Base-by-base conservation (phyloP, 2,888 invertebrate species). In the Cerceris rybyensis region DNA sequence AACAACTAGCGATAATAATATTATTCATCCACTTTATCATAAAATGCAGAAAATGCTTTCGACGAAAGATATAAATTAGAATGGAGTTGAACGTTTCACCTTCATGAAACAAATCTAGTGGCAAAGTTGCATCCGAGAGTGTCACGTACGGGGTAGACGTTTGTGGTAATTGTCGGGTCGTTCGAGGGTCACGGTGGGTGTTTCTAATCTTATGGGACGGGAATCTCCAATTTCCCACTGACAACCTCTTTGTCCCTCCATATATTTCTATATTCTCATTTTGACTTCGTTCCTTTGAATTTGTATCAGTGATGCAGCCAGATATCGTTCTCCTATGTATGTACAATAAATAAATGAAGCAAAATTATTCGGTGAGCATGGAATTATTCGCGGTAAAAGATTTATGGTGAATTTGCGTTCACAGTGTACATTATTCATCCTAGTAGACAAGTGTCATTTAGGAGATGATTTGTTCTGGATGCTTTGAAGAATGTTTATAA, bases 161-260 rank as follows among this genome's bases (percentile, higher is more conserved):
- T 69, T 70, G 68, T n/a, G 73, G 69, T 80, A 80, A 80, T 80
- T 80, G 78, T 70, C 69, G 58, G 70, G 58, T 74, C 49, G 66
- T 70, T 63, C 57, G 57, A 69, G 76, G 79, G 68, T 73, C 79
- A 60, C 52, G 55, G 49, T 7, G 66, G 57, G 4, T 50, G 52
- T 28, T 52, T 55, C 42, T 63, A 70, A 70, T 65, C 78, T 72
- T 58, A 61, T 14, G 16, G 41, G 16, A n/a, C 0, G 43, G 42
- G 46, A 54, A 13, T 7, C 69, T 14, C 54, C 61, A 54, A 77
- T 68, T 50, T 69, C 68, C 6, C 41, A 28, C 43, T 5, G 14
- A 13, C 66, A 43, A 39, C 41, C 16, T 52, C 57, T 66, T 54
- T 58, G 46, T 43, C 60, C 55, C 70, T 59, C 75, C 28, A 28